Percentiles rank a stretch among this genome's conserved stretches.
Conservation (phyloP, 2,888 invertebrate species). For the Drosophila robusta region DNA sequence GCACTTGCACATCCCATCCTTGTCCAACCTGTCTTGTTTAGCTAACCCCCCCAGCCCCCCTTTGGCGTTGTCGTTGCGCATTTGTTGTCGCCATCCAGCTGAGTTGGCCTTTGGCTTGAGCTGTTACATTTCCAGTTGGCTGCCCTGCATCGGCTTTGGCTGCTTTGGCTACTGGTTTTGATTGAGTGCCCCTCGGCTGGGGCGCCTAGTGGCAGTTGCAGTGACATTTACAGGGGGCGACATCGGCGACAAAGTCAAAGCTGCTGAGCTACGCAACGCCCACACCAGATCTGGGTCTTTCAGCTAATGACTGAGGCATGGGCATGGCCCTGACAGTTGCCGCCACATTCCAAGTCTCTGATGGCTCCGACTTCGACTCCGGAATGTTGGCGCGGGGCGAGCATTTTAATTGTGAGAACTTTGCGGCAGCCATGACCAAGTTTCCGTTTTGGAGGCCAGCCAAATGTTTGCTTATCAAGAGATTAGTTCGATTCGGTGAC, state of each 20-base stretch:
- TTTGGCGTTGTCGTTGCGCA: conserved; percentile 5
- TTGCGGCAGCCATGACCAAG: conserved; percentile 66
- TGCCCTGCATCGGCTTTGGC: conserved; percentile 48
- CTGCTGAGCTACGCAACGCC: conserved; percentile 76
- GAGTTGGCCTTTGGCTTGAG: conserved; percentile 70
- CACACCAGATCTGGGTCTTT: conserved; percentile 47
- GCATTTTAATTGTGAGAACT: conserved; percentile 76
- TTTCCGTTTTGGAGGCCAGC: conserved; percentile 56
- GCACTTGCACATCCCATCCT: not conserved
- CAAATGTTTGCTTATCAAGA: conserved; percentile 69
- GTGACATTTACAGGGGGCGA: conserved; percentile 75
- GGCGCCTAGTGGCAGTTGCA: conserved; percentile 63
- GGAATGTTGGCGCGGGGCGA: conserved; percentile 54
- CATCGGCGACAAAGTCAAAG: conserved; percentile 65
- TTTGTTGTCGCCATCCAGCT: conserved; percentile 54
- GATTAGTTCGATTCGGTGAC: conserved; percentile 62
- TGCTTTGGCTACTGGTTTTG: conserved; percentile 64
- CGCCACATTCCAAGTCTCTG: conserved; percentile 53
- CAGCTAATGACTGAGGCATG: conserved; percentile 18
- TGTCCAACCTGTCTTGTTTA: not conserved
- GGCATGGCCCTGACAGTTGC: conserved; percentile 56
- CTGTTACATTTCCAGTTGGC: conserved; percentile 71
- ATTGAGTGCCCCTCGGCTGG: conserved; percentile 50
- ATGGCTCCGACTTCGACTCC: conserved; percentile 26
- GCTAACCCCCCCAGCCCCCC: not conserved